Base-by-base conservation (phyloP, 2,888 invertebrate species). In the Amiota minor region DNA sequence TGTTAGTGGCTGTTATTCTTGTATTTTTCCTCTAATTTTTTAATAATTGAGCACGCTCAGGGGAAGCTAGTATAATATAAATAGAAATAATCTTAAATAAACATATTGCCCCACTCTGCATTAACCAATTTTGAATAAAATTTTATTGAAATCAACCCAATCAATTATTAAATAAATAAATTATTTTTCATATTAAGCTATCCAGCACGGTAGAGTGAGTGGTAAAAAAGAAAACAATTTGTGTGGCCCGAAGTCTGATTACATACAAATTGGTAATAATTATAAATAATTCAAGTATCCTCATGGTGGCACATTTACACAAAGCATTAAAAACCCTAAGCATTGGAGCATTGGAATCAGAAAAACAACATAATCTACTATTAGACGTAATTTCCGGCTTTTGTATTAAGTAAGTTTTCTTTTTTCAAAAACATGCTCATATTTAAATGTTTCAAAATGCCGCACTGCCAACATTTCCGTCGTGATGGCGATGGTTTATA, bases 191-290 rank as follows among this genome's bases (percentile, higher is more conserved):
- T 35, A 8, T 35, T 35, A 35, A 2, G 2, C 6, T 35, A n/a
- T n/a, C n/a, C n/a, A n/a, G n/a, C n/a, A n/a, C 35, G 6, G 35
- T 35, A 35, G 35, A 35, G 35, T 35, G 35, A 35, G 35, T 35
- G 2, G 35, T 35, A 35, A 35, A 35, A 35, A 35, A 6, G 2
- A 35, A 35, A 6, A 6, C 35, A 35, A 35, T 35, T 35, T 35
- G 35, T 35, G 35, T 35, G 35, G 35, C 6, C 35, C 6, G 76
- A 81, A 80, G 81, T 80, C 84, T 84, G 81, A 84, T 83, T 83
- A 84, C 83, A 84, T 78, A 79, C 83, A 83, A 83, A 81, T 80
- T 83, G 81, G 83, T 78, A 84, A 83, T 83, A 83, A 83, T 83
- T 83, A 83, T 83, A 81, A 83, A 83, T 83, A 83, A 83, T 84